These are phyloP conservation scores for Pseudoatta argentina DNA, from an alignment of 1,140 invertebrate genomes.

Conservation along the genomic window DNA sequence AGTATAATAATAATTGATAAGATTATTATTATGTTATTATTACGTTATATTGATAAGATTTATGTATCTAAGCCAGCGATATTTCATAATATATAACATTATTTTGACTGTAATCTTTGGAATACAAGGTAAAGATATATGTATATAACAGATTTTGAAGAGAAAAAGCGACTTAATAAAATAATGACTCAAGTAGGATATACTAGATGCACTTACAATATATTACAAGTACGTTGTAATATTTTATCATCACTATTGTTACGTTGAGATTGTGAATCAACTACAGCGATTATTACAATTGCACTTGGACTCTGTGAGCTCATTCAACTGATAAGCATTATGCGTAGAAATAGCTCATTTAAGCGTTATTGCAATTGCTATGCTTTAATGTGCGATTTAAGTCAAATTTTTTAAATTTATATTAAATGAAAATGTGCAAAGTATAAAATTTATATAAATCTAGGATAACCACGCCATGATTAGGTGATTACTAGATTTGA, in stretches of 20 bases:
- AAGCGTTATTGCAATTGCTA: neutral
- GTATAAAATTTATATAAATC: neutral
- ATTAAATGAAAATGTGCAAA: neutral
- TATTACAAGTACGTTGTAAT: conserved; percentile 20
- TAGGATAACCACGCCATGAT: neutral
- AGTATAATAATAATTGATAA: too few relatives aligned
- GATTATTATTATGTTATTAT: neutral
- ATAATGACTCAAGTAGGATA: conserved; percentile 6
- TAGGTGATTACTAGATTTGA: neutral
- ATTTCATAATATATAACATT: neutral
- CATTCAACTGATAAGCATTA: conserved; percentile 27
- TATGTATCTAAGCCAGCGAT: neutral
- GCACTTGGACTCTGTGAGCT: neutral
- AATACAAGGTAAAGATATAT: neutral
- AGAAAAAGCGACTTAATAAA: conserved; percentile 9
- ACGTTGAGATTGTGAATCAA: neutral
- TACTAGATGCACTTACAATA: neutral
- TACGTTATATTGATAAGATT: neutral
- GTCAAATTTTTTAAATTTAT: neutral
- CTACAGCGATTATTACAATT: conserved; percentile 16
- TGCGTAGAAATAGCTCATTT: conserved; percentile 12
- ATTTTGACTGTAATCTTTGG: neutral
- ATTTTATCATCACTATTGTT: conserved; percentile 4
- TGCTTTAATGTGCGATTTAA: conserved; percentile 8
- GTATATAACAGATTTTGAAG: neutral